Conservation (phyloP, 2,888 invertebrate genomes). For the Globia sparganii region DNA sequence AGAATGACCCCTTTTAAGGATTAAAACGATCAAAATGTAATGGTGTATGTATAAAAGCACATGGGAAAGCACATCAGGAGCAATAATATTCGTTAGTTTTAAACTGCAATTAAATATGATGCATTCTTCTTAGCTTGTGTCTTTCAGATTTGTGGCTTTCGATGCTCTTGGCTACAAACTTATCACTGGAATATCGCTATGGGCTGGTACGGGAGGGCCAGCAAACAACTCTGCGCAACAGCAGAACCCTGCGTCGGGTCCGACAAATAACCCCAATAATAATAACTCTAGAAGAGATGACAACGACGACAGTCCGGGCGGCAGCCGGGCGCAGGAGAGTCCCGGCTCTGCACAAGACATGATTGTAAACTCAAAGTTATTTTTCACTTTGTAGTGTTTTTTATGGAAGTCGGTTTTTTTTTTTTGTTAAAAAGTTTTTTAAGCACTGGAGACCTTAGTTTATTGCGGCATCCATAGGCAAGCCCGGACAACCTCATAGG, state of each 20-base stretch:
- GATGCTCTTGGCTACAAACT: constrained; percentile 95
- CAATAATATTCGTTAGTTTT: constrained; percentile 15
- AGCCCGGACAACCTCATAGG: too few species aligned
- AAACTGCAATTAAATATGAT: constrained; percentile 45
- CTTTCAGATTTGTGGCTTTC: constrained; percentile 94
- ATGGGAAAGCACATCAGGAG: not conserved
- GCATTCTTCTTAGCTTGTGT: constrained; percentile 60
- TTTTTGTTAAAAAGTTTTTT: too few species aligned
- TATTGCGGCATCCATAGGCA: too few species aligned
- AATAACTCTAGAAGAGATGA: constrained; percentile 74
- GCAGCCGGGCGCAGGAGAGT: constrained; percentile 74
- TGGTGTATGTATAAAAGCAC: too few species aligned
- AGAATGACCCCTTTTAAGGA: too few species aligned
- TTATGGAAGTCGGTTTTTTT: too few species aligned
- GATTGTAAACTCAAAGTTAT: constrained; percentile 88
- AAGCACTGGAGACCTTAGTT: too few species aligned
- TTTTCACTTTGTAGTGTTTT: too few species aligned
- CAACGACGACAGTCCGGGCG: constrained; percentile 71
- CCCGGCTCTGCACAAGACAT: constrained; percentile 82
- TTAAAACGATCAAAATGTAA: too few species aligned
- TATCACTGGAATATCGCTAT: constrained; percentile 94
- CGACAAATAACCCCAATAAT: constrained; percentile 74
- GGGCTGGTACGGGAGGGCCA: constrained; percentile 74
- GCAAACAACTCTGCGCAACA: constrained; percentile 73
- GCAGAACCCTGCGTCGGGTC: constrained; percentile 72